Evolutionary conservation across 2,113 vertebrate species (phyloP).

Genomic region (Cyrtonyx montezumae): DNA sequence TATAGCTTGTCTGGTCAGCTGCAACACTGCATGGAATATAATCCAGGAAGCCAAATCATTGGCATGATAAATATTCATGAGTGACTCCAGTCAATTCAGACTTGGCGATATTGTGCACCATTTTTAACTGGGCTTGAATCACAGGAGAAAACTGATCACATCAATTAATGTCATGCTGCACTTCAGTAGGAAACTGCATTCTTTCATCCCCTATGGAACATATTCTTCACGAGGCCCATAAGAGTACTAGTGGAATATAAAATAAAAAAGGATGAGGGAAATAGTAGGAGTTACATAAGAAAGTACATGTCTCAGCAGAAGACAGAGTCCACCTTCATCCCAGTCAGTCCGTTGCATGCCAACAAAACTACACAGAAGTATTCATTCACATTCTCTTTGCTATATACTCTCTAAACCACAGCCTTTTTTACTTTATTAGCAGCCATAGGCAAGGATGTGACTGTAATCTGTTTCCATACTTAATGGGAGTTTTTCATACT

Average conservation of each 20-base stretch:
- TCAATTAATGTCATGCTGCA: neutral
- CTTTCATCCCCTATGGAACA: neutral
- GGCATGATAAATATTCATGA: constrained; percentile 34
- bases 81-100: neutral
- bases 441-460: neutral
- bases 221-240: neutral
- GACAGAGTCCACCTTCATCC: neutral
- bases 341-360: neutral
- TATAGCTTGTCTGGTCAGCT: neutral
- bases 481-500: neutral
- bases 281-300: neutral
- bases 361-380: neutral
- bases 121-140: constrained; percentile 15
- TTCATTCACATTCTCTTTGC: neutral
- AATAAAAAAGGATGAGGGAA: neutral
- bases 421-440: neutral
- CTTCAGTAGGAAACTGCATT: neutral
- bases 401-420: neutral
- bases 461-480: neutral
- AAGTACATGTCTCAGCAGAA: neutral
- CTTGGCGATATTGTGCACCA: neutral
- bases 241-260: neutral
- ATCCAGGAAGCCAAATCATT: neutral
- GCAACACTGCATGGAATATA: neutral
- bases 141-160: neutral